These are phyloP conservation scores for Nibea albiflora DNA, from an alignment of 2,113 vertebrate genomes.

Conservation along the genomic window DNA sequence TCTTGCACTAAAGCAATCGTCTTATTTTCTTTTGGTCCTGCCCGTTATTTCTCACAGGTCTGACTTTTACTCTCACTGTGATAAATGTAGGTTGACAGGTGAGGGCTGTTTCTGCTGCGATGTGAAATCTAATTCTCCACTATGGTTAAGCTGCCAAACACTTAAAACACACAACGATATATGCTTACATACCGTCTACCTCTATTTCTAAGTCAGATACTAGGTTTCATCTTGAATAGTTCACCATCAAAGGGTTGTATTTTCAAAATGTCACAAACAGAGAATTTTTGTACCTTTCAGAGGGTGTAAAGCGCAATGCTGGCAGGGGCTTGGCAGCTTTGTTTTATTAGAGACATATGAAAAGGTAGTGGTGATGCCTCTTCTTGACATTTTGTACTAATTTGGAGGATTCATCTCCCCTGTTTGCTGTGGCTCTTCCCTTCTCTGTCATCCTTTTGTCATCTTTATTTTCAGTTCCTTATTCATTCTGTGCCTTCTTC, in stretches of 20 bases:
- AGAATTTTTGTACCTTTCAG: constrained; percentile 6
- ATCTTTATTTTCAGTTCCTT: neutral
- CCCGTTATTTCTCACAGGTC: constrained; percentile 33
- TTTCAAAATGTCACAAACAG: constrained; percentile 6
- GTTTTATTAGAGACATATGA: constrained; percentile 11
- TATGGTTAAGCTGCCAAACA: constrained; percentile 36
- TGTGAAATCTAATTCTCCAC: constrained; percentile 59
- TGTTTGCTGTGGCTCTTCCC: neutral
- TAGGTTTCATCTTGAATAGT: constrained; percentile 22
- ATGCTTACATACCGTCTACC: neutral
- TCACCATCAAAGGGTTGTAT: neutral
- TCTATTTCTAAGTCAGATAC: neutral
- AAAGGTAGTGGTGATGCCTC: neutral
- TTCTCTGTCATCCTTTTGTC: constrained; percentile 17
- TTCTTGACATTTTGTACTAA: constrained; percentile 21
- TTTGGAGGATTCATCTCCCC: constrained; percentile 18
- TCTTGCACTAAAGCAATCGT: constrained; percentile 23
- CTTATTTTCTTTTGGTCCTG: constrained; percentile 22
- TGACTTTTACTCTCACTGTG: constrained; percentile 30
- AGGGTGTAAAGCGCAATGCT: neutral
- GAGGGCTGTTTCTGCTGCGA: constrained; percentile 50
- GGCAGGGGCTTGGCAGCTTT: neutral
- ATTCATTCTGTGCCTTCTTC: neutral
- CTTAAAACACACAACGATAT: constrained; percentile 23
- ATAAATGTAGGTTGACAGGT: constrained; percentile 55